Base-by-base conservation (phyloP, 2,888 invertebrate species). In the Himalopsyche kuldschensis region DNA sequence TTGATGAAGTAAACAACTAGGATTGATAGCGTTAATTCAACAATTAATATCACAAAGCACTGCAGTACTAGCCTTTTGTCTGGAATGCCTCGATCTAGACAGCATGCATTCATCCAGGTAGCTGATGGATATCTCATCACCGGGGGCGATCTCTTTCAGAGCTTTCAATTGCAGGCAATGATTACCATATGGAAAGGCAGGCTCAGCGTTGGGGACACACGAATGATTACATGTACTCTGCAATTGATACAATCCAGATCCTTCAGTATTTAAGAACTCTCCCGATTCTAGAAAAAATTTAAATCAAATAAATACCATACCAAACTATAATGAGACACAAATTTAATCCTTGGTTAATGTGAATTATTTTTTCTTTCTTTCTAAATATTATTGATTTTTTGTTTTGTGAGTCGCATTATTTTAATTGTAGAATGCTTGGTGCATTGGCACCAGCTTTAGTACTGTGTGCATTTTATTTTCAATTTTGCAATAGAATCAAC, bases 221-320 rank as follows among this genome's bases (percentile, higher is more conserved):
- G 97, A 98, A 90, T 99, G 99, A 90, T 99, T 99, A 87, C 96
- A 95, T 75, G 95, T 93, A 88, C 98, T 97, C 89, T 98, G 98
- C n/a, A 96, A 88, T 31, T 92, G 90, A 89, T 95, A 99, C 0
- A 99, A 91, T 0, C 97, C 98, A 0, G 97, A 97, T 0, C 98
- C 98, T 92, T 98, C 98, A 87, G 95, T 97, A 90, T 98, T 97
- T 24, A 98, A 90, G 90, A 98, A 98, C 85, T 94, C 93, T 4
- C 96, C 96, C 0, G 96, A 91, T 88, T 93, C 92, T 91, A 88
- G 24, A 88, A 89, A 48, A 84, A 27, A 80, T 24, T 82, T 82
- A 24, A 77, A 47, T 17, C 78, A 41, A n/a, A 79, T 63, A 41
- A n/a, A 79, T 63, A 11, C 15, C 4, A 15, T 41, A 41, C 4